Conservation (phyloP, 2,888 invertebrate genomes). For the Carpatolechia fugitivella region DNA sequence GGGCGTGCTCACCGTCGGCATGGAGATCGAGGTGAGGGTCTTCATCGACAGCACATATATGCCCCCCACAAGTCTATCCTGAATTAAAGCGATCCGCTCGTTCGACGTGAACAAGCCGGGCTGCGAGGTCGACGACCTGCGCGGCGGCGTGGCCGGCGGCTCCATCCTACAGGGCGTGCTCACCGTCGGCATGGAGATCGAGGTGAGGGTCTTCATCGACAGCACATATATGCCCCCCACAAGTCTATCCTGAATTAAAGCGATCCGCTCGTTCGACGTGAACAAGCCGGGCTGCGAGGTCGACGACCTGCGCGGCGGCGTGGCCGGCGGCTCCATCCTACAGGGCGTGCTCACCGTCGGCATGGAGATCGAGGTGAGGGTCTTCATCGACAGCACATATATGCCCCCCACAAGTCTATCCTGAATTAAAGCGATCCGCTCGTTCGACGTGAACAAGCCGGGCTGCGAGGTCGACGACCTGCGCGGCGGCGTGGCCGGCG, state of each 20-base stretch:
- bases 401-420: neutral
- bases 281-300: slow-evolving; percentile 99
- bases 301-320: slow-evolving; percentile 98
- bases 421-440: slow-evolving; percentile 96
- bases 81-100: slow-evolving; percentile 96
- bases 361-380: slow-evolving; percentile 96
- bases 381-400: slow-evolving; percentile 1
- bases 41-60: slow-evolving; percentile 1
- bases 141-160: slow-evolving; percentile 99
- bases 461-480: slow-evolving; percentile 99
- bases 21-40: slow-evolving; percentile 94
- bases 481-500: slow-evolving; percentile 99
- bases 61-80: too few relatives aligned
- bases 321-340: slow-evolving; percentile 98
- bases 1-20: slow-evolving; percentile 97
- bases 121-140: slow-evolving; percentile 97
- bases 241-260: too few relatives aligned
- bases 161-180: slow-evolving; percentile 97
- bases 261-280: slow-evolving; percentile 98
- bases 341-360: slow-evolving; percentile 98
- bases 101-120: slow-evolving; percentile 99
- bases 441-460: slow-evolving; percentile 99
- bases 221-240: neutral
- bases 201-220: slow-evolving; percentile 77
- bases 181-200: slow-evolving; percentile 99